A percentile compares a stretch with the other conserved stretches of the same genome.
phyloP scores from a whole-genome alignment of 2,113 vertebrate species.

The Salvelinus namaycush region DNA sequence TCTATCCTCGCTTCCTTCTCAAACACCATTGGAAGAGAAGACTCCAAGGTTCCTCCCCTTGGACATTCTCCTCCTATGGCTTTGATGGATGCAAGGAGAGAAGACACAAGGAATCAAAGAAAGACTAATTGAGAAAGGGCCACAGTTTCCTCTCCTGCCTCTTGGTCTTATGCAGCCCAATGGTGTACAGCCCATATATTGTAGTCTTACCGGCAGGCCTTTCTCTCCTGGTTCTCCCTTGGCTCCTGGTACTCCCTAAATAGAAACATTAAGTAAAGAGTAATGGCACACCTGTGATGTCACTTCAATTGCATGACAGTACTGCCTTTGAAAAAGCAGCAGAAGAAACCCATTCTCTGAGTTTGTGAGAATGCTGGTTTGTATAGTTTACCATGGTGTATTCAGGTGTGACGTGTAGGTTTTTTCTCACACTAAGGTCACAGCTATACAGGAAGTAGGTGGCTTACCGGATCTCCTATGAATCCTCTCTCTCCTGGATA shows the following conservation, averaged over 20 bases:
- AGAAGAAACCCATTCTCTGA: slow-evolving; percentile 17
- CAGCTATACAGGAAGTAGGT: slow-evolving; percentile 7
- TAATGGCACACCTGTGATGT: slow-evolving; percentile 1
- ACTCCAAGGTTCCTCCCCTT: no score
- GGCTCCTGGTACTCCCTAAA: slow-evolving; percentile 82
- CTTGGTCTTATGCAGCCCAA: slow-evolving; percentile 12
- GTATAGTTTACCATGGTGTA: slow-evolving; percentile 48
- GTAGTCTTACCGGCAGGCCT: slow-evolving; percentile 87
- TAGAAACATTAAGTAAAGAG: slow-evolving; percentile 30
- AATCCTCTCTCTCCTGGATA: slow-evolving; percentile 84
- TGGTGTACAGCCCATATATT: slow-evolving; percentile 3
- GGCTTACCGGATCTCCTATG: slow-evolving; percentile 81
- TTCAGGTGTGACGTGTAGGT: slow-evolving; percentile 51
- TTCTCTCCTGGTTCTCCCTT: slow-evolving; percentile 90
- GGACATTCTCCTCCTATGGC: no score
- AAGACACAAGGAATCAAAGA: no score
- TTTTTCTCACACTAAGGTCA: slow-evolving; percentile 8
- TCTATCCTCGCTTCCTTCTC: no score
- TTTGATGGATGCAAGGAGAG: no score
- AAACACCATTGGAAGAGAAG: no score
- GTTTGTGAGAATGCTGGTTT: slow-evolving; percentile 36
- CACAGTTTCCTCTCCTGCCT: background rate
- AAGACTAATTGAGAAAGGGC: no score
- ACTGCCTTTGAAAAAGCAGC: slow-evolving; percentile 3
- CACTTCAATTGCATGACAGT: slow-evolving; percentile 7